Conservation (phyloP, 2,797 vertebrate genomes). For the Pogonophryne albipinna region DNA sequence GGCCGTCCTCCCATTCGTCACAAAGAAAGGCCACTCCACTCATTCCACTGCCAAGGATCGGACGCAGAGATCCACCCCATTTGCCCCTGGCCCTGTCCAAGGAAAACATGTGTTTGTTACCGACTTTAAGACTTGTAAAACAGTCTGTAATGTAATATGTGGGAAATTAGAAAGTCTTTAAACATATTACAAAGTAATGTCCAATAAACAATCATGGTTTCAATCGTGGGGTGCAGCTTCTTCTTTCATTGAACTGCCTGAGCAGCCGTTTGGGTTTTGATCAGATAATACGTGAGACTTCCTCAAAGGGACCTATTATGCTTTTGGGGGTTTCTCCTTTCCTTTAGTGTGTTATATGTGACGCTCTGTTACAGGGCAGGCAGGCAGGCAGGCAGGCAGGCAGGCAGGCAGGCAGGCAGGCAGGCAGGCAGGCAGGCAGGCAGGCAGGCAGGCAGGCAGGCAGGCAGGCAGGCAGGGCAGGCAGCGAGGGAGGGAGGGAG, state of each 20-base stretch:
- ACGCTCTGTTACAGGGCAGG: no score
- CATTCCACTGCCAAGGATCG: not conserved
- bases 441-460: no score
- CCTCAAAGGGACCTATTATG: no score
- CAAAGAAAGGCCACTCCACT: not conserved
- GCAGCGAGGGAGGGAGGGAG: no score
- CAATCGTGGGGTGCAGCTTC: not conserved
- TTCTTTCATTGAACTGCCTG: not conserved
- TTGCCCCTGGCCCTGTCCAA: constrained; percentile 33
- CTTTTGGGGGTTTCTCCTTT: no score
- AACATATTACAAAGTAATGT: not conserved
- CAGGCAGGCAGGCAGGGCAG: no score
- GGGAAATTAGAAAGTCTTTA: not conserved
- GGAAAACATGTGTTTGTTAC: not conserved
- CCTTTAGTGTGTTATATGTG: no score
- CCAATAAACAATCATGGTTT: not conserved
- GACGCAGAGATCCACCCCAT: constrained; percentile 38
- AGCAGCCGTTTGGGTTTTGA: not conserved
- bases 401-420: no score
- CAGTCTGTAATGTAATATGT: not conserved
- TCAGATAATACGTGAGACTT: no score
- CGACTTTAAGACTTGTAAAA: not conserved
- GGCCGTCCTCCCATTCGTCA: no score
- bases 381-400: no score
- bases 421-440: no score